Conservation (phyloP, 2,113 vertebrate genomes). For the Cyphomyrus discorhynchus region DNA sequence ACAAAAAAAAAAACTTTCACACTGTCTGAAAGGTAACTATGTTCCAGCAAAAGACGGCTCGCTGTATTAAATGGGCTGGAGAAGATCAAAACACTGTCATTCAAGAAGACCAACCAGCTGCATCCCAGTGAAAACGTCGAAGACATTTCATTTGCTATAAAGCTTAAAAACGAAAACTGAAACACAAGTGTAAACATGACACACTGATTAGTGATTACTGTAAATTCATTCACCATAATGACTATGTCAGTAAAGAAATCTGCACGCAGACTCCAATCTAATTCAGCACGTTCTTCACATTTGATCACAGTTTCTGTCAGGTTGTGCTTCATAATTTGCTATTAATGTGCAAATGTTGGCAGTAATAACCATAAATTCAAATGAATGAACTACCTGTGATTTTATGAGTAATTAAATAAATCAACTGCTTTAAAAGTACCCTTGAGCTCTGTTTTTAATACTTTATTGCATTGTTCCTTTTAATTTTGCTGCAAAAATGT, state of each 20-base stretch:
- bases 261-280: not conserved
- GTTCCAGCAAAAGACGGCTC: not conserved
- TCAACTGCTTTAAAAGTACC: slow-evolving; percentile 13
- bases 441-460: slow-evolving; percentile 13
- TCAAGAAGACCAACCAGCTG: not conserved
- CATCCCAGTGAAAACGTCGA: not conserved
- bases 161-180: not conserved
- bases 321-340: slow-evolving; percentile 10
- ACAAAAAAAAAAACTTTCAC: not conserved
- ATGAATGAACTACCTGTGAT: slow-evolving; percentile 20
- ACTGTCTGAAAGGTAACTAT: not conserved
- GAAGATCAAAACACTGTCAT: not conserved
- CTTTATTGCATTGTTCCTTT: slow-evolving; percentile 11
- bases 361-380: slow-evolving; percentile 9
- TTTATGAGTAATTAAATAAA: slow-evolving; percentile 21
- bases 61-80: not conserved
- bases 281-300: not conserved
- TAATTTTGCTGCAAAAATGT: slow-evolving; percentile 7
- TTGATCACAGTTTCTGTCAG: not conserved
- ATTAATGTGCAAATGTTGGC: slow-evolving; percentile 11
- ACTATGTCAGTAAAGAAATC: not conserved
- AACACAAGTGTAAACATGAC: not conserved
- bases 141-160: not conserved
- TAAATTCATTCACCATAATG: not conserved
- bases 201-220: not conserved